A percentile compares a stretch with the other conserved stretches of the same genome.
Evolutionary conservation across 2,797 vertebrate species (phyloP).

Genomic region (Tenualosa thibaudeaui): DNA sequence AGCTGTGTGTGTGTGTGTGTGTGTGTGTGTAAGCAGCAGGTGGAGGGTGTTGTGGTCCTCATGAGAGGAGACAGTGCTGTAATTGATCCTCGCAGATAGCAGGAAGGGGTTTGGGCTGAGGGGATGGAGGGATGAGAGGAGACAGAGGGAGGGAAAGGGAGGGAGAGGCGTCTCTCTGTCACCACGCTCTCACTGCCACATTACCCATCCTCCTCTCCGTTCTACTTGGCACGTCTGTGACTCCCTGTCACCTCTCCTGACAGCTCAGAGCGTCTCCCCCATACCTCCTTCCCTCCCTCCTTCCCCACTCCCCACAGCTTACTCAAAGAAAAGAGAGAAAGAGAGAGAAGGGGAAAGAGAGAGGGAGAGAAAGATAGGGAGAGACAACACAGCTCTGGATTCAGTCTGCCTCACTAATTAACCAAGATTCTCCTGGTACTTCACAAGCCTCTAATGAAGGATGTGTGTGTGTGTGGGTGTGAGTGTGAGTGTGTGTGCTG

Average conservation of each 20-base stretch:
- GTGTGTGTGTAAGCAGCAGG: conserved; percentile 35
- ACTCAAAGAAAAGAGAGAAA: not conserved
- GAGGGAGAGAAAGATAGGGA: not conserved
- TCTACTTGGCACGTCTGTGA: not conserved
- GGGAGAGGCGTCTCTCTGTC: conserved; percentile 41
- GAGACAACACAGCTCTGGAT: conserved; percentile 29
- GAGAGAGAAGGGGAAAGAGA: not conserved
- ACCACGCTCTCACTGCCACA: conserved; percentile 36
- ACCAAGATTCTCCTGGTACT: conserved; percentile 26
- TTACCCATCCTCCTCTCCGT: not conserved
- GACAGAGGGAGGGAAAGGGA: conserved; percentile 6
- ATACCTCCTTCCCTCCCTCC: conserved; percentile 23
- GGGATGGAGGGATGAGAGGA: not conserved
- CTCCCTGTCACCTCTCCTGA: conserved; percentile 39
- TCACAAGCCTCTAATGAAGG: conserved; percentile 10
- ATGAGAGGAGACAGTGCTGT: conserved; percentile 37
- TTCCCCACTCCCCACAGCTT: not conserved
- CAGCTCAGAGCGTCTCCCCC: conserved; percentile 41
- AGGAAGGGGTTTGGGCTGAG: not conserved
- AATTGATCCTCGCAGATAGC: conserved; percentile 43
- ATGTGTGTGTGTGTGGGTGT: not conserved
- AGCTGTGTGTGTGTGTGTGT: conserved; percentile 17
- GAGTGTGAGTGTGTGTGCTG: conserved; percentile 23
- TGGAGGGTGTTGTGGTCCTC: conserved; percentile 41
- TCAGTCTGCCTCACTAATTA: conserved; percentile 37